Base-by-base conservation (phyloP, 2,888 invertebrate species). In the Netelia virgata region DNA sequence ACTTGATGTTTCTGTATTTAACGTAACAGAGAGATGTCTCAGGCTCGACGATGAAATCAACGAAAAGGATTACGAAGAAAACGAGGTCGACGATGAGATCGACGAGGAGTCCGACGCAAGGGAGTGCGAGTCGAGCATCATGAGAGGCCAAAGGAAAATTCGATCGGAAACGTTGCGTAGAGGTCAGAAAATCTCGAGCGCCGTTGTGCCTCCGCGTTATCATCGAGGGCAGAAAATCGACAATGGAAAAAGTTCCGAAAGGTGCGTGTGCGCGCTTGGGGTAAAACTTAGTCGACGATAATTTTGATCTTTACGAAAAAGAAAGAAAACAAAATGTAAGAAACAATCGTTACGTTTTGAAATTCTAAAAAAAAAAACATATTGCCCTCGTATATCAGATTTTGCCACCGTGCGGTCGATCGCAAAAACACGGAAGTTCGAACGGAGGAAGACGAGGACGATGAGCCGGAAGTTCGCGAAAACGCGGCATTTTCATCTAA, bases 1-100 rank as follows among this genome's bases (percentile, higher is more conserved):
- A 55, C 50, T 64, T 47, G 11, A 50, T 53, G 36, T 55, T 76
- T 57, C 0, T 63, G n/a, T 63, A 28, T 61, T 18, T 9, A 2
- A 59, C 41, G 23, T 61, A 6, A 11, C 47, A 63, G 55, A 81
- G 8, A 76, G 73, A 41, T 64, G 59, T 47, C 47, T 53, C 47
- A 79, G 80, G 8, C 47, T 76, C 20, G 53, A 9, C 5, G 84
- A 66, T 36, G 88, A 87, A 28, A 88, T 82, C 53, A 57, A 82
- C 18, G 84, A 88, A 64, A 91, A 90, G 72, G 88, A 89, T 18
- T 90, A 90, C 78, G 89, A 90, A 59, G 90, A 91, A 18, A 89
- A 90, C 14, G 91, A 90, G 73, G 88, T 87, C 10, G 90, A 90
- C 20, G 91, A 91, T 57, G 91, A 91, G 64, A 82, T 88, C 36